phyloP scores from a whole-genome alignment of 2,113 vertebrate species.

The Climacteris rufus region DNA sequence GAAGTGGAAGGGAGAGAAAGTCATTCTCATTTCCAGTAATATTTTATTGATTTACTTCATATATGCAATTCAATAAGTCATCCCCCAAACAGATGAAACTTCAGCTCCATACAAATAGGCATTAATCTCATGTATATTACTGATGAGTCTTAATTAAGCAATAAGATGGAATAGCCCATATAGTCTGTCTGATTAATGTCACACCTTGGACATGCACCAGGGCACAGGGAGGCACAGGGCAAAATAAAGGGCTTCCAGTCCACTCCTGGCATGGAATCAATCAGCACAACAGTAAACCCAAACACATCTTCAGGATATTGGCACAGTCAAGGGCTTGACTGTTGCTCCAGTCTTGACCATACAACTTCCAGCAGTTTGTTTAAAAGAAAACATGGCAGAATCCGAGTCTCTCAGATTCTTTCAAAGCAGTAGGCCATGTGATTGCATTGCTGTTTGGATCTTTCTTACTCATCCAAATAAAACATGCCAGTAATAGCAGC shows the following conservation, averaged over 20 bases:
- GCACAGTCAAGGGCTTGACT: neutral
- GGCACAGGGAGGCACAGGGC: neutral
- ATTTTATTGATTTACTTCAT: slow-evolving; percentile 45
- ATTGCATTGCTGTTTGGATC: neutral
- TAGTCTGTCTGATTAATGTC: slow-evolving; percentile 31
- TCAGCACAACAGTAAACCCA: neutral
- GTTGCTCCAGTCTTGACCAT: neutral
- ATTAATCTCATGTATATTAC: slow-evolving; percentile 64
- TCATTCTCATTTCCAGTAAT: slow-evolving; percentile 14
- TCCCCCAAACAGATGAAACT: slow-evolving; percentile 22
- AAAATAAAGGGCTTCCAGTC: neutral
- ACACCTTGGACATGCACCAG: neutral
- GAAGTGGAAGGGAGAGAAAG: neutral
- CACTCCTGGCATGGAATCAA: neutral
- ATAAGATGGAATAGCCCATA: neutral
- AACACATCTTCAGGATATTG: neutral
- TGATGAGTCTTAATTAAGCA: slow-evolving; percentile 56
- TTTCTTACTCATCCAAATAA: neutral
- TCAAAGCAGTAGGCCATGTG: neutral
- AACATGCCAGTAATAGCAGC: neutral
- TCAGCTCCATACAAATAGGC: slow-evolving; percentile 50
- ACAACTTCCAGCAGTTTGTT: neutral
- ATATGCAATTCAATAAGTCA: slow-evolving; percentile 37
- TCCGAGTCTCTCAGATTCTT: neutral
- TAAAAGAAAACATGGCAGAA: neutral